Conservation (phyloP, 1,140 invertebrate genomes). For the Atopsyche davidsoni region DNA sequence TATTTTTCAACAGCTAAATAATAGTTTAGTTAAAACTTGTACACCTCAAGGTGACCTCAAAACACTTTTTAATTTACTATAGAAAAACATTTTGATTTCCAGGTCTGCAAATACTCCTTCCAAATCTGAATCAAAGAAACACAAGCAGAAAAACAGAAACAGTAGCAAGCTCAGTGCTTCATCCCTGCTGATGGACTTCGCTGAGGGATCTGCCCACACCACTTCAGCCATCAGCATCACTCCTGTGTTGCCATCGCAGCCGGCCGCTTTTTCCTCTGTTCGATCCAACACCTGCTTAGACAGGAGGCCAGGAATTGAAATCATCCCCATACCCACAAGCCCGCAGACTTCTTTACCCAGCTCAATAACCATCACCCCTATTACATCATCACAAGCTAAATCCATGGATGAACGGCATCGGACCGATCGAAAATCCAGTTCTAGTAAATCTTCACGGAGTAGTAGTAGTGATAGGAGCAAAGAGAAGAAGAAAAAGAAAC, state of each 20-base stretch:
- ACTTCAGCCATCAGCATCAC: constrained; percentile 75
- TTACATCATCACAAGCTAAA: constrained; percentile 54
- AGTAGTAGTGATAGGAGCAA: constrained; percentile 56
- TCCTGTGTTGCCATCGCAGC: constrained; percentile 52
- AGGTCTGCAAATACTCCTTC: constrained; percentile 19
- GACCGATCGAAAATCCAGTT: constrained; percentile 59
- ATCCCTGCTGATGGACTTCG: constrained; percentile 46
- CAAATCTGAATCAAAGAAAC: constrained; percentile 26
- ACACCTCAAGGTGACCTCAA: background rate
- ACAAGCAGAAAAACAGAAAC: constrained; percentile 23
- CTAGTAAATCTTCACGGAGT: constrained; percentile 43
- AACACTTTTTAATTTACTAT: background rate
- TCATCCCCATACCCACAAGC: constrained; percentile 65
- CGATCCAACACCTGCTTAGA: constrained; percentile 58
- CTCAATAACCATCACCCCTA: constrained; percentile 80
- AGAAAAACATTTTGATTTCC: background rate
- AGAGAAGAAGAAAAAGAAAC: constrained; percentile 73
- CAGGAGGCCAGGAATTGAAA: constrained; percentile 69
- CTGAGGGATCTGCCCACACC: constrained; percentile 56
- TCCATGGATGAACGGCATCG: constrained; percentile 53
- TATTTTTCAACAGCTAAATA: background rate
- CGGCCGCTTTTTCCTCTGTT: constrained; percentile 52
- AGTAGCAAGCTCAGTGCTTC: constrained; percentile 36
- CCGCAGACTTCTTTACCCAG: constrained; percentile 59
- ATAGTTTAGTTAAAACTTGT: background rate